These are phyloP conservation scores for Petaurus breviceps DNA, from an alignment of 2,113 vertebrate genomes.

Conservation along the genomic window DNA sequence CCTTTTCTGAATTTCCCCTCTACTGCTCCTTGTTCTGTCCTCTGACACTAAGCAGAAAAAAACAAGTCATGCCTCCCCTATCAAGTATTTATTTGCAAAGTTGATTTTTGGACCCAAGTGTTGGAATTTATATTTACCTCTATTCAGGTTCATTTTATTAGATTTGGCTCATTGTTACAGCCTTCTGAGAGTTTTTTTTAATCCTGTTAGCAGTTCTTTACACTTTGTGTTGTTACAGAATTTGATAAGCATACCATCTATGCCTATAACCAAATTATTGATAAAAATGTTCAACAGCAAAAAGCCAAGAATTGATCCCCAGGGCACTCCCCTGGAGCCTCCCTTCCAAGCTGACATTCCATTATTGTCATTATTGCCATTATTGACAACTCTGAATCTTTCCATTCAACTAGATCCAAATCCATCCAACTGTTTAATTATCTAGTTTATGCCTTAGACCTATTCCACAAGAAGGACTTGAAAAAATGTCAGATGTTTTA, in stretches of 20 bases:
- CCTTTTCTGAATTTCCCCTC: background rate
- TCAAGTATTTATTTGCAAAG: background rate
- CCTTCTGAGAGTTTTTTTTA: background rate
- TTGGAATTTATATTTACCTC: background rate
- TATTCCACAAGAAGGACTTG: background rate
- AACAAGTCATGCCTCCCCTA: background rate
- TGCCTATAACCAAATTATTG: background rate
- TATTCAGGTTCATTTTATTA: background rate
- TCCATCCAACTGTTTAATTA: background rate
- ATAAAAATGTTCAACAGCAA: background rate
- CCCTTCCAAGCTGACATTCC: too few species aligned
- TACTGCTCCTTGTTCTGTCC: background rate
- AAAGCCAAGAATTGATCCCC: background rate
- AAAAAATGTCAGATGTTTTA: background rate
- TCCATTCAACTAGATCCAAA: background rate
- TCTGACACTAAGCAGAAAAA: background rate
- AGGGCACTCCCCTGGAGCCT: background rate
- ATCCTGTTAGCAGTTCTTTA: background rate
- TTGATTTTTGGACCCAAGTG: background rate
- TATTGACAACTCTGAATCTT: background rate
- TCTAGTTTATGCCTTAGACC: background rate
- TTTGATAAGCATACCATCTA: background rate
- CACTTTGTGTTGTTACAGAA: background rate
- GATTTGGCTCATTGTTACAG: background rate
- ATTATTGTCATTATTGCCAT: background rate